These are phyloP conservation scores for Delia radicum DNA, from an alignment of 1,140 invertebrate species.

Conservation along the genomic window DNA sequence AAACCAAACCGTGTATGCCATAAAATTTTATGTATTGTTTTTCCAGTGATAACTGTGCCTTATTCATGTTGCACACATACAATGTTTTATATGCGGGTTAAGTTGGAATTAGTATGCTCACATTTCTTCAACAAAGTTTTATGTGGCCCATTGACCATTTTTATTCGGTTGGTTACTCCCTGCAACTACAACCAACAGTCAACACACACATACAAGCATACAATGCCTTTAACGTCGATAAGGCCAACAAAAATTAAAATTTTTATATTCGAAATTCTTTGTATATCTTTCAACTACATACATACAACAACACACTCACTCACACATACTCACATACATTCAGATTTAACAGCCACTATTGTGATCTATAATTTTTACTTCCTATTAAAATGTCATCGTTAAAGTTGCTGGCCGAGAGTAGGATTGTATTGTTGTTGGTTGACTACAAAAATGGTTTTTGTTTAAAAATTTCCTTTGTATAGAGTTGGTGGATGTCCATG, in stretches of 20 bases:
- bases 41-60: too few relatives aligned
- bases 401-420: neutral
- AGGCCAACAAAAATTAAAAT: neutral
- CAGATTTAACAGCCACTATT: neutral
- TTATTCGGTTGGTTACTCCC: neutral
- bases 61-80: too few relatives aligned
- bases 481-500: neutral
- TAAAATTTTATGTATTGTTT: too few relatives aligned
- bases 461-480: neutral
- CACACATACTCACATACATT: neutral
- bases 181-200: neutral
- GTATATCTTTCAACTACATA: neutral
- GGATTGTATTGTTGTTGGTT: neutral
- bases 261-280: too few relatives aligned
- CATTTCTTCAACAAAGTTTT: neutral
- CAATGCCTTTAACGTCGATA: neutral
- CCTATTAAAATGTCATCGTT: conserved; percentile 17
- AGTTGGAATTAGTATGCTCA: neutral
- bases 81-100: neutral
- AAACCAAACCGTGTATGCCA: too few relatives aligned
- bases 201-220: too few relatives aligned
- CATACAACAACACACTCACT: neutral
- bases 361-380: conserved; percentile 18
- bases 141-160: conserved; percentile 6
- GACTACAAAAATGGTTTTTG: neutral